Conservation (phyloP, 2,113 vertebrate species). For the Perca flavescens region DNA sequence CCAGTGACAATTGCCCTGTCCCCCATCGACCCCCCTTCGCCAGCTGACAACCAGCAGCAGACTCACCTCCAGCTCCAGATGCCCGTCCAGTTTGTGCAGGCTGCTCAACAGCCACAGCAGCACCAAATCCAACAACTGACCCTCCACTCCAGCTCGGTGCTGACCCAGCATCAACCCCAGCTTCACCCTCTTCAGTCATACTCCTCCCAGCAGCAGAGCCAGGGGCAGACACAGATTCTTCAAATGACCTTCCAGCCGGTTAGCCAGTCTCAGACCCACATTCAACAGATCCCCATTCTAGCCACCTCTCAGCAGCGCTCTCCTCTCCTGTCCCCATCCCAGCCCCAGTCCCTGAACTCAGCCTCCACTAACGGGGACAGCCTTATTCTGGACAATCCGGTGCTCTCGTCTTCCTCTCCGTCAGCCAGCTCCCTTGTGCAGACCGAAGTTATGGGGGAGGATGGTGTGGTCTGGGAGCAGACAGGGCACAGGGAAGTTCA, state of each 20-base stretch:
- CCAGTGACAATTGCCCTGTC: constrained; percentile 82
- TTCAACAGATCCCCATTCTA: constrained; percentile 80
- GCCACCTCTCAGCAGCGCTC: constrained; percentile 72
- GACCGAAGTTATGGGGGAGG: constrained; percentile 72
- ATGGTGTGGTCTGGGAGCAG: constrained; percentile 68
- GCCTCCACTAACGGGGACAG: constrained; percentile 66
- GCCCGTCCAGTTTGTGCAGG: constrained; percentile 81
- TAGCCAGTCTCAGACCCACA: constrained; percentile 73
- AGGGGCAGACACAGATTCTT: constrained; percentile 76
- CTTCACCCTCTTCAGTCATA: constrained; percentile 76
- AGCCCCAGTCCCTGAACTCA: constrained; percentile 69
- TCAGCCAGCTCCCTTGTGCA: constrained; percentile 76
- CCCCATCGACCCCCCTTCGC: constrained; percentile 75
- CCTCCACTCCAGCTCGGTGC: constrained; percentile 67
- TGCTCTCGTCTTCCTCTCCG: constrained; percentile 69
- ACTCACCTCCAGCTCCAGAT: constrained; percentile 84
- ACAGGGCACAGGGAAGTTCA: constrained; percentile 54
- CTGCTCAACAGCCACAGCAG: constrained; percentile 77
- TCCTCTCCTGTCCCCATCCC: constrained; percentile 63
- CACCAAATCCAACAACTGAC: constrained; percentile 80
- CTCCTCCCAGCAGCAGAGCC: constrained; percentile 76
- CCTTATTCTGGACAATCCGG: constrained; percentile 71
- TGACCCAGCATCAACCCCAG: constrained; percentile 78
- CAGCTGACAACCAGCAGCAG: constrained; percentile 77
- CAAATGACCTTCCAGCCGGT: constrained; percentile 85